Evolutionary conservation across 92 coral and sea anemone species (phyloP).

Genomic region (Galaxea fascicularis): DNA sequence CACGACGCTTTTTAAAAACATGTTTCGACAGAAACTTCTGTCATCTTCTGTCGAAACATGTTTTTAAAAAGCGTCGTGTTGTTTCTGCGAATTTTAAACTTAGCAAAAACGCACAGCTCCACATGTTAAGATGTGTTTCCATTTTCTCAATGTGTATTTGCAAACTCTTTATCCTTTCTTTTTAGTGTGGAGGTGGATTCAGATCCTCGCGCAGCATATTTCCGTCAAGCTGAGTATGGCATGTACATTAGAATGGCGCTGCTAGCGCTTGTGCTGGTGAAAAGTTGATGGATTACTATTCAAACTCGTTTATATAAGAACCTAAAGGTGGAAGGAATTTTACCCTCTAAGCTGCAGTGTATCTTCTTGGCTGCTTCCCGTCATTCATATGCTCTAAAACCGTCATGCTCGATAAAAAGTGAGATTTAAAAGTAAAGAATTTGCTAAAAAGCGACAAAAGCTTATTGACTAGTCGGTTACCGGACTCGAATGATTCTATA

Average conservation of each 20-base stretch:
- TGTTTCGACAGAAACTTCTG: too few species aligned
- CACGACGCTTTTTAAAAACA: too few species aligned
- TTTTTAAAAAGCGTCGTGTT: too few species aligned
- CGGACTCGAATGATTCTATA: too few species aligned
- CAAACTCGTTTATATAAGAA: neutral
- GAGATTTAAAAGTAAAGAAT: neutral
- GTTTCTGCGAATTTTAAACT: too few species aligned
- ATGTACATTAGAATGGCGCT: slow-evolving; percentile 99
- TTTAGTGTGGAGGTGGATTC: slow-evolving; percentile 90
- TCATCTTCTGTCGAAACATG: too few species aligned
- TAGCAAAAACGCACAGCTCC: too few species aligned
- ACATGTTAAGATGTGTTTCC: neutral
- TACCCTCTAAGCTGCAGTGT: neutral
- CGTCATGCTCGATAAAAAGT: too few species aligned
- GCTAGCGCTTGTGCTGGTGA: slow-evolving; percentile 87
- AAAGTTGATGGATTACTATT: neutral
- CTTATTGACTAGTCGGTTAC: too few species aligned
- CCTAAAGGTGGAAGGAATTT: neutral
- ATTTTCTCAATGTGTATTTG: neutral
- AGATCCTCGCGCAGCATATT: slow-evolving; percentile 97
- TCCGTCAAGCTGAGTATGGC: slow-evolving; percentile 99
- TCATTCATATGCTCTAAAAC: neutral
- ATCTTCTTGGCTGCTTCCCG: neutral
- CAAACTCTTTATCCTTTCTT: slow-evolving; percentile 4
- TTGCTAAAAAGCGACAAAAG: neutral